Conservation (phyloP, 2,888 invertebrate species). For the Muschampia staudingeri region DNA sequence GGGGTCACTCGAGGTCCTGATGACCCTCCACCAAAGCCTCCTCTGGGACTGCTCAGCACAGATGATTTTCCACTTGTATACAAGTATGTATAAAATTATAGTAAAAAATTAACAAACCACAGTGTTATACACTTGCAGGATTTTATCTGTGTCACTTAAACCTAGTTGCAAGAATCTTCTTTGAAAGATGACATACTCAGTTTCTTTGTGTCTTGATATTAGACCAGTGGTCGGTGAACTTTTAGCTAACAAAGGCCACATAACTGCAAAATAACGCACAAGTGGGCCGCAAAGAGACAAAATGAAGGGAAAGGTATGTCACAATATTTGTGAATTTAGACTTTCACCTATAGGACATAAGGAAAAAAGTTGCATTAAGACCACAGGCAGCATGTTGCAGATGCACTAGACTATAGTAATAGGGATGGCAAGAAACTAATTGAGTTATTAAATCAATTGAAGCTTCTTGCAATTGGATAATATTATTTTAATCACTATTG, state of each 20-base stretch:
- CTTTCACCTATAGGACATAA: too few species aligned
- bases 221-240: too few species aligned
- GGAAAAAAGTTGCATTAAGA: too few species aligned
- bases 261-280: too few species aligned
- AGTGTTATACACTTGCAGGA: constrained; percentile 81
- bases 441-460: background rate
- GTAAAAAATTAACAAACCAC: constrained; percentile 70
- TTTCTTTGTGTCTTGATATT: background rate
- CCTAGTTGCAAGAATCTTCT: background rate
- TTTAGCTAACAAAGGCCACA: too few species aligned
- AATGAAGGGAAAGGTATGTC: too few species aligned
- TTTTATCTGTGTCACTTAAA: constrained; percentile 64
- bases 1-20: constrained; percentile 93
- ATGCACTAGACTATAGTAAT: background rate
- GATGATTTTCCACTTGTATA: constrained; percentile 96
- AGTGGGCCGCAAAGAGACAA: too few species aligned
- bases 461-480: constrained; percentile 48
- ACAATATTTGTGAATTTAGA: too few species aligned
- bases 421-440: background rate
- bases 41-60: constrained; percentile 96
- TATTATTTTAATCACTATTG: constrained; percentile 74
- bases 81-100: constrained; percentile 93
- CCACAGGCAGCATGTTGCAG: too few species aligned
- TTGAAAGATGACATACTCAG: background rate
- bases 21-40: constrained; percentile 93